These are phyloP conservation scores for Chrysodeixis includens DNA, from an alignment of 2,888 invertebrate genomes.

Conservation along the genomic window DNA sequence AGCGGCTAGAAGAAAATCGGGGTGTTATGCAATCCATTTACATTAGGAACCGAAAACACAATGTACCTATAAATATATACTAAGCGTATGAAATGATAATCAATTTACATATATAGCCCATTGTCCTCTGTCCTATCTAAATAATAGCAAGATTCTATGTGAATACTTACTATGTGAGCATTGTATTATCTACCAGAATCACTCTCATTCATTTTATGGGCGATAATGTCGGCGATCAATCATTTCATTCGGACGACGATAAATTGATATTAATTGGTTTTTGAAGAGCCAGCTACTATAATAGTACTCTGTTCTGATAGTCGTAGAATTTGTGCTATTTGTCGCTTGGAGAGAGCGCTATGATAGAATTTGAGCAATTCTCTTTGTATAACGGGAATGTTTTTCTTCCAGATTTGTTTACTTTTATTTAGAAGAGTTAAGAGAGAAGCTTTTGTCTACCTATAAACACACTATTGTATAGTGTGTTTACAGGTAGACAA, in stretches of 20 bases:
- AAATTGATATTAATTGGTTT: conserved; percentile 17
- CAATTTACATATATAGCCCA: neutral
- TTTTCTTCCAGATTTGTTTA: no score
- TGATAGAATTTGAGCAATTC: neutral
- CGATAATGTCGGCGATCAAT: conserved; percentile 15
- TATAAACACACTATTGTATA: no score
- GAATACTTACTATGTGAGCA: neutral
- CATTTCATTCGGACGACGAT: conserved; percentile 12
- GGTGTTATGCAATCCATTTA: no score
- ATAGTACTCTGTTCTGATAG: neutral
- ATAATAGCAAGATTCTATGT: neutral
- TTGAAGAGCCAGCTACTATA: conserved; percentile 3
- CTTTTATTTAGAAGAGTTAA: no score
- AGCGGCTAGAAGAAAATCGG: no score
- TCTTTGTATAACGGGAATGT: no score
- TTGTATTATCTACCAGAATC: conserved; percentile 10
- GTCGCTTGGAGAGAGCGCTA: neutral
- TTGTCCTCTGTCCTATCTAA: neutral
- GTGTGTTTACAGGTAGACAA: no score
- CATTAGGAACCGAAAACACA: no score
- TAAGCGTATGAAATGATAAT: no score
- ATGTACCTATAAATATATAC: no score
- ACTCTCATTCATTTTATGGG: conserved; percentile 12
- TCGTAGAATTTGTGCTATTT: neutral
- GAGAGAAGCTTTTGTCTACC: no score